Base-by-base conservation (phyloP, 2,888 invertebrate species). In the Xestia sexstrigata region DNA sequence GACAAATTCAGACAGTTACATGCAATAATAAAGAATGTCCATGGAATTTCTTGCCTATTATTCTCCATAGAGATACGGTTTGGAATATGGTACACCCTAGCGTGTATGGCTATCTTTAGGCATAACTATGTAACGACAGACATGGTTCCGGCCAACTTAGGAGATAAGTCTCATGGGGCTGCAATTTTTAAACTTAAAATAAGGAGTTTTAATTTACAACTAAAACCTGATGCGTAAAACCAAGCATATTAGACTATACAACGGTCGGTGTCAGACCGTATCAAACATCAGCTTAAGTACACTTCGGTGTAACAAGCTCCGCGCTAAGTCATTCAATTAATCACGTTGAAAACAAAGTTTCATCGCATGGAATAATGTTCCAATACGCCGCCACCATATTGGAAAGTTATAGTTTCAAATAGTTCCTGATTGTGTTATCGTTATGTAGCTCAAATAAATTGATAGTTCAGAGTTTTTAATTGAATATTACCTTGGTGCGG, bases 381-480 rank as follows among this genome's bases (percentile, higher is more conserved):
- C 49, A 39, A 74, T 65, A 70, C 45, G 42, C 60, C 47, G 9
- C 58, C 71, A 81, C 58, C 71, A 81, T 84, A 84, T 77, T 66
- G 73, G 42, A 74, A 81, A 83, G 76, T 83, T 81, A 81, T 13
- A n/a, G 63, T 78, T 76, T 66, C 45, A 26, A 81, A 78, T 72
- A 74, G 83, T 81, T 83, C 1, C 11, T 20, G 45, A 72, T 69
- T 69, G n/a, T 30, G 47, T 83, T 83, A 74, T 8, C 55, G 65
- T 69, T 76, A 52, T 68, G 26, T 35, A 17, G 67, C 45, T 83
- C 6, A 39, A 60, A 71, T 73, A 74, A 81, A 83, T 84, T 63
- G 73, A 65, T 83, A 60, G 84, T 83, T 73, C 0, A 26, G 70
- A 71, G 35, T 83, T 83, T 76, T 80, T 76, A 80, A 83, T 83